phyloP scores from a whole-genome alignment of 2,888 invertebrate species.

The Conus canariensis region DNA sequence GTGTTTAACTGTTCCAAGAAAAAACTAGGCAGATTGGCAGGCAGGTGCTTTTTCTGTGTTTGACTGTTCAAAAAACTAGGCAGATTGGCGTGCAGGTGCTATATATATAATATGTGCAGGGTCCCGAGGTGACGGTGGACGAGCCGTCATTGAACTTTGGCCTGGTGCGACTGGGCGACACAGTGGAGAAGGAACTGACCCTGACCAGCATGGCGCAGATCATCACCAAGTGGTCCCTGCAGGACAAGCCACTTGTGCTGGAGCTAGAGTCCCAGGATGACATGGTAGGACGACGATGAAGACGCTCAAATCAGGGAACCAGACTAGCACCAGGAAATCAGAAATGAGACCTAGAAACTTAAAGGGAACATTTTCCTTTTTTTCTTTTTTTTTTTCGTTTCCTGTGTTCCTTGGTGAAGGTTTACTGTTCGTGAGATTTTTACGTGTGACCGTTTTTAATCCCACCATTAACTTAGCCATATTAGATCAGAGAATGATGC shows the following conservation, averaged over 20 bases:
- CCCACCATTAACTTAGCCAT: too few relatives aligned
- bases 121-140: constrained; percentile 75
- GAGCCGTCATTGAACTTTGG: constrained; percentile 77
- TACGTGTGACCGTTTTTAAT: too few relatives aligned
- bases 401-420: too few relatives aligned
- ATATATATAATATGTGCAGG: constrained; percentile 58
- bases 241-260: constrained; percentile 49
- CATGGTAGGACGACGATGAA: constrained; percentile 49
- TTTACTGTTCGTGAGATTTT: too few relatives aligned
- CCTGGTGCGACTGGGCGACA: constrained; percentile 72
- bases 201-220: constrained; percentile 73
- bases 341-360: background rate
- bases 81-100: too few relatives aligned
- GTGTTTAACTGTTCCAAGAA: too few relatives aligned
- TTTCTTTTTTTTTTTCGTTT: too few relatives aligned
- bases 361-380: too few relatives aligned
- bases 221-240: constrained; percentile 69
- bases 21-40: too few relatives aligned
- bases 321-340: background rate
- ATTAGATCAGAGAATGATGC: too few relatives aligned
- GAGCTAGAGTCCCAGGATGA: constrained; percentile 47
- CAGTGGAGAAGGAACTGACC: constrained; percentile 62
- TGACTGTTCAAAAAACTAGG: too few relatives aligned
- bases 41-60: too few relatives aligned
- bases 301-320: background rate